Evolutionary conservation across 2,888 invertebrate genomes (phyloP), one percentile per base, ranked within the genome.

Genomic region (Nineta flava): DNA sequence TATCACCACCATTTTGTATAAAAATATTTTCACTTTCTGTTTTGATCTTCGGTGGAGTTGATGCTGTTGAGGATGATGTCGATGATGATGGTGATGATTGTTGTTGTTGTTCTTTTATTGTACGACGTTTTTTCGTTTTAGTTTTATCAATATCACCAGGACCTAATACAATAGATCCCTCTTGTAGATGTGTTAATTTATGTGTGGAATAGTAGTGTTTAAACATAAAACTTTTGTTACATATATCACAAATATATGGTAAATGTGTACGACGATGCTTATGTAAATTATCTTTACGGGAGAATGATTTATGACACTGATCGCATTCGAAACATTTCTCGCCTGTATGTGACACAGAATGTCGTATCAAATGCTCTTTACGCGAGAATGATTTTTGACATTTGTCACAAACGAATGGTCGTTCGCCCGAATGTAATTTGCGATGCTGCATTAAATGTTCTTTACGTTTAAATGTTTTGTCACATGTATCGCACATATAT

Each of bases 401-500:
- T 38, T 76, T 73, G 1, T 71, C 70, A 55, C 81, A 82, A 17
- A 74, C 75, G 57, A 78, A 82, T 0, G 81, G 81, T 43, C 82
- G 68, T 53, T 79, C 71, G 6, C 81, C 81, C 0, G 77, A 75
- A 57, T 81, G 81, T 2, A 80, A 62, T 58, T 81, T 81, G 2
- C 76, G 67, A 57, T 81, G 81, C 55, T 81, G 82, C 51, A 77
- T 77, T 1, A 82, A 65, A 59, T 81, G 81, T 58, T 81, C 82
- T 59, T 79, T 77, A 55, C 81, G 70, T 59, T 81, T 81, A 57
- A 82, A 82, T 1, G 71, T 71, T 54, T 79, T 77, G 6, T 69
- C 71, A 59, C 81, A 82, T 13, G 75, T 66, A 38, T 75, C 74
- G 57, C 80, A 81, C 58, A 62, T 62, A 57, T 21, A 44, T 19